Evolutionary conservation across 2,797 vertebrate genomes (phyloP).

Genomic region (Phrynocephalus vlangalii): DNA sequence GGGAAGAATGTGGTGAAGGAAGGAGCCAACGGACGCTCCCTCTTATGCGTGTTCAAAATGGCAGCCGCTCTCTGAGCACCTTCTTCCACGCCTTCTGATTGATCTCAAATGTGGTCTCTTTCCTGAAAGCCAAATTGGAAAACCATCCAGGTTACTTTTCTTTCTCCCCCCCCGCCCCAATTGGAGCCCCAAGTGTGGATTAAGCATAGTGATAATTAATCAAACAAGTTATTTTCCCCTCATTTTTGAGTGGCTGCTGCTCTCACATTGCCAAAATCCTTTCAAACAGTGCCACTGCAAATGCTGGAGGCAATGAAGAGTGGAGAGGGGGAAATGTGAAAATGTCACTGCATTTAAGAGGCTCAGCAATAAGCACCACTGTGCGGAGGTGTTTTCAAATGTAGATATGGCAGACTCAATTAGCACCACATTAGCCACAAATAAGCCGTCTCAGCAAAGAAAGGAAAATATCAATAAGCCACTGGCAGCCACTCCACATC

Average conservation of each 20-base stretch:
- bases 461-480: conserved; percentile 62
- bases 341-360: conserved; percentile 31
- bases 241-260: background rate
- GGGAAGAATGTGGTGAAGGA: too few relatives aligned
- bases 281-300: conserved; percentile 50
- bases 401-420: conserved; percentile 67
- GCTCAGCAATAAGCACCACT: conserved; percentile 52
- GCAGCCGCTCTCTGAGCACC: background rate
- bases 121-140: conserved; percentile 32
- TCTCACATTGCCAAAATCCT: conserved; percentile 42
- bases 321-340: conserved; percentile 55
- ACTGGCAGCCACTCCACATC: conserved; percentile 57
- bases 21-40: too few relatives aligned
- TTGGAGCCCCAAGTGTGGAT: background rate
- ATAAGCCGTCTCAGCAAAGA: conserved; percentile 61
- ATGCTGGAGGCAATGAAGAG: conserved; percentile 52
- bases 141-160: conserved; percentile 7
- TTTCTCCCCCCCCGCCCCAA: background rate
- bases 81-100: conserved; percentile 18
- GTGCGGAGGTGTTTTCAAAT: conserved; percentile 35
- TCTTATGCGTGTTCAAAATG: too few relatives aligned
- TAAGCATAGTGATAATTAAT: conserved; percentile 32
- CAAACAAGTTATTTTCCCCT: background rate
- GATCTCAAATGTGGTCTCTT: conserved; percentile 5
- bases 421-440: conserved; percentile 70